Base-by-base conservation (phyloP, 1,140 invertebrate species). In the Anastrepha obliqua region DNA sequence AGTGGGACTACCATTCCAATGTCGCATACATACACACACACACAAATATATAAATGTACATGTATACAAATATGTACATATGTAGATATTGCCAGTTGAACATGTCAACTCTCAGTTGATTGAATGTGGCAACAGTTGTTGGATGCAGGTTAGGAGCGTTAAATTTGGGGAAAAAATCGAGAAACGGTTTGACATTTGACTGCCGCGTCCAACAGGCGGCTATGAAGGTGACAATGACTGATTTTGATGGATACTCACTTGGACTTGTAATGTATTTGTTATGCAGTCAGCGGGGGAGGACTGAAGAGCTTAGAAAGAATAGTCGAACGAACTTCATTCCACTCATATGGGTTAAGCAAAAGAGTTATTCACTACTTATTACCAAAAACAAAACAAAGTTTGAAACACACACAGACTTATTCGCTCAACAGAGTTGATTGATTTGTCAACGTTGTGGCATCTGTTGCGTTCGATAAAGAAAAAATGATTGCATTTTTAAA, bases 61-160 rank as follows among this genome's bases (percentile, higher is more conserved):
- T 6, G 47, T 17, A 17, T 13, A 70, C 15, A 42, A 5, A 15
- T 70, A 44, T 44, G 65, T 13, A 8, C 29, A 47, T 70, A 11
- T 44, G 67, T 55, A 55, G 11, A 3, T 55, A 74, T 74, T 47
- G 67, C 15, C 67, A 17, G 67, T 74, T 74, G 67, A 74, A 42
- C 67, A 74, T 74, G 67, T 81, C 74, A 81, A 81, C 47, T 81
- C 44, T 2, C 15, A 29, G 74, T 55, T 81, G 74, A 81, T 81
- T 81, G 74, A 81, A 58, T 81, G 74, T 81, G 74, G 74, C 74
- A 81, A 81, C 74, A 81, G 74, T 81, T 81, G 74, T 81, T 81
- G 74, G 74, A 81, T 81, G 51, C 74, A 81, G 74, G 74, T 81
- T 81, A 47, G 20, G 74, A 55, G 17, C 13, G 47, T 58, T 81